A percentile compares a stretch with the other conserved stretches of the same genome.
phyloP scores from a whole-genome alignment of 2,113 vertebrate genomes.

The Petaurus breviceps region DNA sequence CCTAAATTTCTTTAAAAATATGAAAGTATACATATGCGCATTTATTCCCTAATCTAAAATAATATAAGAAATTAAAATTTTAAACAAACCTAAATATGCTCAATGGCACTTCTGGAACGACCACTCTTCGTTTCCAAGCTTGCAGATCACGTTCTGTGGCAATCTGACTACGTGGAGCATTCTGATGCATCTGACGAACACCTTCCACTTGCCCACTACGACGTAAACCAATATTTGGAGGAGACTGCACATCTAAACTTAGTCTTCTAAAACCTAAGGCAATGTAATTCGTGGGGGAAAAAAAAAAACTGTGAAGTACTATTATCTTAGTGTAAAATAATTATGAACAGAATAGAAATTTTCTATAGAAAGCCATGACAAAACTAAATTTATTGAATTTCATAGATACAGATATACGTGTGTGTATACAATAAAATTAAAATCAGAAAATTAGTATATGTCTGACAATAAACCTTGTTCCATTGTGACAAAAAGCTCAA shows the following conservation, averaged over 20 bases:
- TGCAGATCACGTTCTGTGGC: conserved; percentile 95
- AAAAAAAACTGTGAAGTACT: not conserved
- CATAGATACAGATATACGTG: not conserved
- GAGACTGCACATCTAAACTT: conserved; percentile 92
- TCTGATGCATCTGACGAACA: conserved; percentile 97
- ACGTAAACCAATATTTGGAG: conserved; percentile 94
- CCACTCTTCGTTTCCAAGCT: conserved; percentile 94
- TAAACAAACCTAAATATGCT: conserved; percentile 88
- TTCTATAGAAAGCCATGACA: not conserved
- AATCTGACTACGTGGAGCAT: conserved; percentile 95
- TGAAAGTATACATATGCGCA: conserved; percentile 11
- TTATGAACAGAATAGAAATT: not conserved
- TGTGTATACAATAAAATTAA: not conserved
- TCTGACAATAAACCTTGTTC: not conserved
- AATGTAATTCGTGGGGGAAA: not conserved
- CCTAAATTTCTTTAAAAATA: not conserved
- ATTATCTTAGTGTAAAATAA: not conserved
- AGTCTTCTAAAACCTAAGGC: conserved; percentile 89
- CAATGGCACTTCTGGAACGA: conserved; percentile 92
- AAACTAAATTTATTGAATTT: not conserved
- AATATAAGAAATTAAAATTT: conserved; percentile 44
- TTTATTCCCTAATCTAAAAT: not conserved
- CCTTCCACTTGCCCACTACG: conserved; percentile 98
- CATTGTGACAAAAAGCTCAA: too few relatives aligned
- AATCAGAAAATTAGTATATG: not conserved